phyloP scores from a whole-genome alignment of 2,888 invertebrate species.

The Epirrhoe tristata region DNA sequence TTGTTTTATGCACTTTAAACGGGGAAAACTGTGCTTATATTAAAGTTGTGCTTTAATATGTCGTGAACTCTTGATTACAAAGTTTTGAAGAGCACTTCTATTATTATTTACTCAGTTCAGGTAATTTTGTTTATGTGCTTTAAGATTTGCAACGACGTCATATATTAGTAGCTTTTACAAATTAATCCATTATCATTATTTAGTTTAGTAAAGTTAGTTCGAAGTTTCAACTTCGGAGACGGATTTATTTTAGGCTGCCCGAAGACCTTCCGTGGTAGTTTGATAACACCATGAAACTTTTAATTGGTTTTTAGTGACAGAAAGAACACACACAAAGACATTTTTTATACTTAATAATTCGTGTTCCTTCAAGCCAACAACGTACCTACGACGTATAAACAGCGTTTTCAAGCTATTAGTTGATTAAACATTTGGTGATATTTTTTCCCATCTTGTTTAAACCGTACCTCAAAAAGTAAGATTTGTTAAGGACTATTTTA shows the following conservation, averaged over 20 bases:
- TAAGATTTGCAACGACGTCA: slow-evolving; percentile 11
- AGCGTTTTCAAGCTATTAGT: no score
- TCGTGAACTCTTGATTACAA: slow-evolving; percentile 32
- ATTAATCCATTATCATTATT: not conserved
- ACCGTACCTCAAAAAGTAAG: no score
- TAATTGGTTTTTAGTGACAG: no score
- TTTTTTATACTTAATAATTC: not conserved
- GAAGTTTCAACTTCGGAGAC: not conserved
- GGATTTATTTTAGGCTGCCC: not conserved
- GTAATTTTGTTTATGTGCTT: slow-evolving; percentile 11
- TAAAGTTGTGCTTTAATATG: slow-evolving; percentile 32
- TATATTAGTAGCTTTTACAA: not conserved
- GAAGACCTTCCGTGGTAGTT: no score
- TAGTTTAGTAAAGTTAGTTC: not conserved
- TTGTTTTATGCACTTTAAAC: slow-evolving; percentile 37
- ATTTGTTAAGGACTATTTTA: no score
- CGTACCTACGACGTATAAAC: no score
- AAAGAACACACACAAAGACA: not conserved
- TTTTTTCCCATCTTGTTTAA: no score
- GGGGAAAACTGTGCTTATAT: slow-evolving; percentile 21
- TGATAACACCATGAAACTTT: no score
- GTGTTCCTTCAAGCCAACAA: no score
- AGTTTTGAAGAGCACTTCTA: slow-evolving; percentile 26
- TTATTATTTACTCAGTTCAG: slow-evolving; percentile 17
- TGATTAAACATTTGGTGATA: no score